Base-by-base conservation (phyloP, 2,888 invertebrate species). In the Dynastes tityus region DNA sequence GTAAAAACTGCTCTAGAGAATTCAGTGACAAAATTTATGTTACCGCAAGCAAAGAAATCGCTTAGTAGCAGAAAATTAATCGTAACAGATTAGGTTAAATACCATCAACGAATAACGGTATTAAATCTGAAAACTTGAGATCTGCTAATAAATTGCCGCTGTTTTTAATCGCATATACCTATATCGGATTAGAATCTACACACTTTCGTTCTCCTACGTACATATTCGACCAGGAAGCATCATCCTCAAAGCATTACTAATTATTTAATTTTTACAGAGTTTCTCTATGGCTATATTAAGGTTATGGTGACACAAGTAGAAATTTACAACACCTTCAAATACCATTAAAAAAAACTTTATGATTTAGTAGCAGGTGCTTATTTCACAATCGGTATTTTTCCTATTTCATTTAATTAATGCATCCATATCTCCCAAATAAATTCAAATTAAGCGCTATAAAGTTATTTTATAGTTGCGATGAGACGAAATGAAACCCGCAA, bases 341-440 rank as follows among this genome's bases (percentile, higher is more conserved):
- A 27, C 51, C 9, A 3, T 68, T 8, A 9, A 49, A 51, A 32
- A 11, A 22, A 68, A 68, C 9, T 68, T 68, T 68, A 68, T 68
- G 27, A 68, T 11, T 49, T 68, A 49, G 27, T 68, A 68, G 49
- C 68, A 68, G 45, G 22, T 49, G 45, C 49, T 27, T 49, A 16
- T 68, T 49, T 68, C 13, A 22, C 27, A 68, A 68, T 49, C 68
- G 68, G 49, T 49, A 68, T 68, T 68, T 49, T 68, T 27, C 68
- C 45, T 16, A 51, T 68, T 68, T 45, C 40, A 22, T 49, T 49
- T 68, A 68, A 68, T 68, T 68, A 68, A 68, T 49, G 27, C 49
- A 45, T 27, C 49, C 49, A 68, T 68, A 68, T 68, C 49, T 45
- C 32, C 49, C n/a, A 29, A 45, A 22, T 51, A 27, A 68, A 68